Conservation (phyloP, 37 sponge, comb jelly and placozoan species). For the Halisarca cf. caerulea region DNA sequence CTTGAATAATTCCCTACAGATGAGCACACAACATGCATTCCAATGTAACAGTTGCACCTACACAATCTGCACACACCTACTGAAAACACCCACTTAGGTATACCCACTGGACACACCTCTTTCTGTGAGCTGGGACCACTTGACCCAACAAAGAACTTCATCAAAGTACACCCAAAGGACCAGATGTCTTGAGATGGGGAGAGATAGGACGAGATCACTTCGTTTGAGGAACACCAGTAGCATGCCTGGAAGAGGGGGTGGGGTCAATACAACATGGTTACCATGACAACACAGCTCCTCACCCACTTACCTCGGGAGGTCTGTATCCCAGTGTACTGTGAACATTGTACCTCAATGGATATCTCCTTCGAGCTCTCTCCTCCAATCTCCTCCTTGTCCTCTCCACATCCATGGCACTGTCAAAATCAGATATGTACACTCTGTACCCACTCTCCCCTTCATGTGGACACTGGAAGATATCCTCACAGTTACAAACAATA, state of each 20-base stretch:
- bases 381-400: constrained; percentile 7
- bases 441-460: background rate
- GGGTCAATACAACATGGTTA: too few relatives aligned
- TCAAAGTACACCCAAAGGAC: constrained; percentile 21
- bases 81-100: too few relatives aligned
- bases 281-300: background rate
- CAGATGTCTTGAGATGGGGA: constrained; percentile 36
- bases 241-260: constrained; percentile 9
- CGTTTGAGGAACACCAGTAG: background rate
- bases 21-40: too few relatives aligned
- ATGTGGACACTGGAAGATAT: constrained; percentile 3
- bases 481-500: background rate
- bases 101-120: background rate
- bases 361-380: background rate
- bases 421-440: constrained; percentile 46
- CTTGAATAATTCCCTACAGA: too few relatives aligned
- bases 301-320: constrained; percentile 15
- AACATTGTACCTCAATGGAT: background rate
- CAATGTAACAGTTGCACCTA: too few relatives aligned
- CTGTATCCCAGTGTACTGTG: constrained; percentile 15
- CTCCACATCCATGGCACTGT: constrained; percentile 27
- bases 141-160: constrained; percentile 31
- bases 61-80: too few relatives aligned
- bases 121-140: constrained; percentile 37
- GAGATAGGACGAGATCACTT: background rate